A percentile compares a stretch with the other conserved stretches of the same genome.
phyloP scores from a whole-genome alignment of 2,888 invertebrate genomes.

The Thecophora atra region DNA sequence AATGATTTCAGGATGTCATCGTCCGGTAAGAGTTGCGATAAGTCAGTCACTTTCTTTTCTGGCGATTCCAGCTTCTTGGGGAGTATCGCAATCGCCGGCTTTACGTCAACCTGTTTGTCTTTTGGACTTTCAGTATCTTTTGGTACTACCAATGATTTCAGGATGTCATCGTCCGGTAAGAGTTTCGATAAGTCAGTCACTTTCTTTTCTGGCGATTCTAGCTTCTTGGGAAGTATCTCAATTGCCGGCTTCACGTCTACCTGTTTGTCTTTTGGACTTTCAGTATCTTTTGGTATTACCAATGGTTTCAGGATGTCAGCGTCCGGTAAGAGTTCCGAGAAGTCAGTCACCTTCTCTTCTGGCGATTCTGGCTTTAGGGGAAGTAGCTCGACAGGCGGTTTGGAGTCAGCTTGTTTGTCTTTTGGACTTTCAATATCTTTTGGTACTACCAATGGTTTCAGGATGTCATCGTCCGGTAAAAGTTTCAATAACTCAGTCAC shows the following conservation, averaged over 20 bases:
- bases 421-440: neutral
- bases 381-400: neutral
- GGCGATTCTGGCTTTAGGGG: neutral
- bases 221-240: neutral
- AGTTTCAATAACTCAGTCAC: neutral
- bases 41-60: neutral
- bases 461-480: neutral
- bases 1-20: neutral
- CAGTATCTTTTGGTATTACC: no score
- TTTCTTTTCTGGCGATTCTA: conserved; percentile 31
- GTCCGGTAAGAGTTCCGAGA: neutral
- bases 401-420: neutral
- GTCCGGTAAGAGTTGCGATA: neutral
- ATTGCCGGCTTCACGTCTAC: neutral
- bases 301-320: no score
- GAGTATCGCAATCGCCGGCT: no score
- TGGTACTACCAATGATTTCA: neutral
- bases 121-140: neutral
- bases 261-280: neutral
- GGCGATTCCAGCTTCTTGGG: neutral
- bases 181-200: neutral
- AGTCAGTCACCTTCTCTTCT: neutral
- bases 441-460: neutral
- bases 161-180: neutral
- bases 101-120: conserved; percentile 15